Evolutionary conservation across 2,113 vertebrate genomes (phyloP).

Genomic region (Sinocyclocheilus anshuiensis): DNA sequence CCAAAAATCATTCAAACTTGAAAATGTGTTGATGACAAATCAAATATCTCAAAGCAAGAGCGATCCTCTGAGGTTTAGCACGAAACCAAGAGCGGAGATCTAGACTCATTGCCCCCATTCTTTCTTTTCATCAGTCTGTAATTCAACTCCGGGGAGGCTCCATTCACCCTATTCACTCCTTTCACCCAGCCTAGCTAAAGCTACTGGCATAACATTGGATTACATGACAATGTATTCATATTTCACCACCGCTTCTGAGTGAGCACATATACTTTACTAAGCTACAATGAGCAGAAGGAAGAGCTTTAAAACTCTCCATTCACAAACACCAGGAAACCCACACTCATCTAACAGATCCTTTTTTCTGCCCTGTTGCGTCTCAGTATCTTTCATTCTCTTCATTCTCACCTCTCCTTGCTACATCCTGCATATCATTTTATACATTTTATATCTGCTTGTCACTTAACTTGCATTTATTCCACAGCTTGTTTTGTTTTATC

Average conservation of each 20-base stretch:
- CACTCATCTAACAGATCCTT: not conserved
- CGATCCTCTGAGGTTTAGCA: not conserved
- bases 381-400: not conserved
- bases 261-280: constrained; percentile 10
- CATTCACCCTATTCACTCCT: constrained; percentile 33
- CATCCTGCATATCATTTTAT: not conserved
- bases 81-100: constrained; percentile 3
- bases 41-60: constrained; percentile 14
- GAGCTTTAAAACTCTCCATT: constrained; percentile 1
- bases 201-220: constrained; percentile 40
- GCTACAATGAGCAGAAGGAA: not conserved
- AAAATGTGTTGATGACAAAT: not conserved
- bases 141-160: constrained; percentile 31
- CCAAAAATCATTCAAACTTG: not conserved
- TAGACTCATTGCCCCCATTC: constrained; percentile 25
- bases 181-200: constrained; percentile 34
- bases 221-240: constrained; percentile 38
- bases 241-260: not conserved
- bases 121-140: constrained; percentile 28
- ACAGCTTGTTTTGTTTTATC: constrained; percentile 7
- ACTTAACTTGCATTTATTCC: constrained; percentile 34
- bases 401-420: not conserved
- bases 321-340: constrained; percentile 11
- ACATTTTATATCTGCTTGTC: not conserved
- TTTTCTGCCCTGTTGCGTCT: not conserved